Evolutionary conservation across 2,888 invertebrate species (phyloP).

Genomic region (Didymodactylos carnosus): DNA sequence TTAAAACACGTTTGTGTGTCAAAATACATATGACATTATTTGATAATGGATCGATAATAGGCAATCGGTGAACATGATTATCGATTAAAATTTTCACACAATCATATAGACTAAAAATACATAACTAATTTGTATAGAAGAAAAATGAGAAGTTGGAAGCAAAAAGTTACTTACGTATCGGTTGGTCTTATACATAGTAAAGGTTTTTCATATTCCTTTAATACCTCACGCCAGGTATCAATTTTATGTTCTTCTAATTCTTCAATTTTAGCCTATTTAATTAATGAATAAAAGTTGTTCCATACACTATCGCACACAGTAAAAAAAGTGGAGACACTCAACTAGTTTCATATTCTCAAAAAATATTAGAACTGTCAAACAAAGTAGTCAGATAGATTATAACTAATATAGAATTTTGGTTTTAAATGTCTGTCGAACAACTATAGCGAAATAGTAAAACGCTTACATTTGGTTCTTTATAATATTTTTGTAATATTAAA

Average conservation of each 20-base stretch:
- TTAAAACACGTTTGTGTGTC: conserved; percentile 87
- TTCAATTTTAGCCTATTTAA: conserved; percentile 83
- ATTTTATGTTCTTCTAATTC: conserved; percentile 87
- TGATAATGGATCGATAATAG: conserved; percentile 79
- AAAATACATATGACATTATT: conserved; percentile 93
- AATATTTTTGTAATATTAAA: conserved; percentile 76
- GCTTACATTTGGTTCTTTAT: conserved; percentile 59
- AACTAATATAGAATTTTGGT: too few species aligned
- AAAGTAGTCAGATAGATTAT: too few species aligned
- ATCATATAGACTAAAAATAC: conserved; percentile 53
- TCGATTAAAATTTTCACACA: conserved; percentile 76
- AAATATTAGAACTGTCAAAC: too few species aligned
- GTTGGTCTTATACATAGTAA: conserved; percentile 77
- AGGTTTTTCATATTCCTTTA: conserved; percentile 63
- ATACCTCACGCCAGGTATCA: conserved; percentile 77
- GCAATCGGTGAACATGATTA: conserved; percentile 84
- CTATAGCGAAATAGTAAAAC: too few species aligned
- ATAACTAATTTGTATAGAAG: too few species aligned
- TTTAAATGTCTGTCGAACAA: too few species aligned
- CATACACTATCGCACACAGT: too few species aligned
- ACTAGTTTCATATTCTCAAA: too few species aligned
- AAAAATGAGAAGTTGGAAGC: too few species aligned
- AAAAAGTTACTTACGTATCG: conserved; percentile 43
- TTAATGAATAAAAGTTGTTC: too few species aligned
- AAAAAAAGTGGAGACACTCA: too few species aligned